Conservation (phyloP, 92 coral and sea anemone genomes). For the Metridium senile region DNA sequence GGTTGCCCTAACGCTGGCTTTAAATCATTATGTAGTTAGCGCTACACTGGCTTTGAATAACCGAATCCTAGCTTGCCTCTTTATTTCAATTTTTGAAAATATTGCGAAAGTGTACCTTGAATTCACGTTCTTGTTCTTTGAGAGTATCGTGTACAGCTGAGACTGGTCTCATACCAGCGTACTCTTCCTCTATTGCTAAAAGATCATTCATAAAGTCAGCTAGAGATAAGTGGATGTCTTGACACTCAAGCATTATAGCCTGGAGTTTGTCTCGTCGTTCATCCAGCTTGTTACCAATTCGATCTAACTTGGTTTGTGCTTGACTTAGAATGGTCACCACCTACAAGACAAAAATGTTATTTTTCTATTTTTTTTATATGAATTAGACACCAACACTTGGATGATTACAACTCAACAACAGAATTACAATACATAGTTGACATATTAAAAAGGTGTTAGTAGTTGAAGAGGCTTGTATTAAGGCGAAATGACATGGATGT, state of each 20-base stretch:
- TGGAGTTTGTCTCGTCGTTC: constrained; percentile 86
- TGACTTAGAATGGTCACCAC: constrained; percentile 75
- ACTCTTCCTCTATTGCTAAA: constrained; percentile 90
- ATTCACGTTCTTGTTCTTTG: constrained; percentile 92
- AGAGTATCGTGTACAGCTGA: constrained; percentile 90
- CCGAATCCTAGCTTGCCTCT: too few relatives aligned
- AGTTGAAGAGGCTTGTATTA: too few relatives aligned
- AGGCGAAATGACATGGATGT: too few relatives aligned
- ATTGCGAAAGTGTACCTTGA: too few relatives aligned
- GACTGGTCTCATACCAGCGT: constrained; percentile 91
- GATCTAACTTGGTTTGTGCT: constrained; percentile 90
- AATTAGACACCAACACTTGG: neutral
- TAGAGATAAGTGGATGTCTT: constrained; percentile 84
- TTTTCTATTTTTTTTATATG: neutral
- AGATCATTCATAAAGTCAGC: constrained; percentile 89
- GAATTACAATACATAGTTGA: too few relatives aligned
- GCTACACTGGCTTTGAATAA: too few relatives aligned
- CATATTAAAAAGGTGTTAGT: too few relatives aligned
- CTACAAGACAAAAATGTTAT: neutral
- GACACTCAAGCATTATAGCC: constrained; percentile 79
- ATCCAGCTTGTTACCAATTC: constrained; percentile 76
- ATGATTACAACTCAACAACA: too few relatives aligned
- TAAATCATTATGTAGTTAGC: too few relatives aligned
- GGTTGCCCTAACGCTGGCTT: too few relatives aligned
- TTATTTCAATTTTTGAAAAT: too few relatives aligned